Evolutionary conservation across 2,888 invertebrate genomes (phyloP).

Genomic region (Hemaris fuciformis): DNA sequence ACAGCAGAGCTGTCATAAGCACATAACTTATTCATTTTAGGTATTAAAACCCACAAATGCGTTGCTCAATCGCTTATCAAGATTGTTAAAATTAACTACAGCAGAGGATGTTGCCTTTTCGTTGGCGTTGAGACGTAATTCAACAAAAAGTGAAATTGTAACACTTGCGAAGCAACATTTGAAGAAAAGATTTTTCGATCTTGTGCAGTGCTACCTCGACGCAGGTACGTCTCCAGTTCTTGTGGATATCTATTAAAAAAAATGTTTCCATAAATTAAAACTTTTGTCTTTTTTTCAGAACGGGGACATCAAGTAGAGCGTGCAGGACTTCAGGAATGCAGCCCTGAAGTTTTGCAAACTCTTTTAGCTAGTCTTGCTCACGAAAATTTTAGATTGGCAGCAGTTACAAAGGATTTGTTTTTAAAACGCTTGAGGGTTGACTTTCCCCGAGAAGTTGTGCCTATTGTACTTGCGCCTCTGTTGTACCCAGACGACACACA

Average conservation of each 20-base stretch:
- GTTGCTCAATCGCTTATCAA: constrained; percentile 91
- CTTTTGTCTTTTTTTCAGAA: constrained; percentile 57
- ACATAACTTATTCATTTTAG: constrained; percentile 79
- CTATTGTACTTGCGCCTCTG: constrained; percentile 93
- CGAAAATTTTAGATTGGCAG: constrained; percentile 84
- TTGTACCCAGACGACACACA: constrained; percentile 90
- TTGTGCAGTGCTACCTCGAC: constrained; percentile 93
- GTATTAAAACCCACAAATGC: constrained; percentile 89
- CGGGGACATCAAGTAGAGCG: constrained; percentile 86
- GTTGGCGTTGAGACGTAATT: constrained; percentile 90
- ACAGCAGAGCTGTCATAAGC: no score
- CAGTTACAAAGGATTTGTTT: constrained; percentile 90
- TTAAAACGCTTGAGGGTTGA: constrained; percentile 90
- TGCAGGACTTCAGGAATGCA: constrained; percentile 94
- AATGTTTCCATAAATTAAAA: not conserved
- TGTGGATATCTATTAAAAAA: not conserved
- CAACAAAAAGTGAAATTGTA: constrained; percentile 88
- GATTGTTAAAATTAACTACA: constrained; percentile 91
- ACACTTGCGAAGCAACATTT: constrained; percentile 89
- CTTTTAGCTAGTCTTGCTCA: constrained; percentile 85
- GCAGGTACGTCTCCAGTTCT: constrained; percentile 77
- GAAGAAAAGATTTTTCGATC: constrained; percentile 90
- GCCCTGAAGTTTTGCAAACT: constrained; percentile 93
- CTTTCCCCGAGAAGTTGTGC: constrained; percentile 93
- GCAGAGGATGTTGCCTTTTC: constrained; percentile 96